phyloP scores from a whole-genome alignment of 2,797 vertebrate species.

The Chloroceryle amazona region DNA sequence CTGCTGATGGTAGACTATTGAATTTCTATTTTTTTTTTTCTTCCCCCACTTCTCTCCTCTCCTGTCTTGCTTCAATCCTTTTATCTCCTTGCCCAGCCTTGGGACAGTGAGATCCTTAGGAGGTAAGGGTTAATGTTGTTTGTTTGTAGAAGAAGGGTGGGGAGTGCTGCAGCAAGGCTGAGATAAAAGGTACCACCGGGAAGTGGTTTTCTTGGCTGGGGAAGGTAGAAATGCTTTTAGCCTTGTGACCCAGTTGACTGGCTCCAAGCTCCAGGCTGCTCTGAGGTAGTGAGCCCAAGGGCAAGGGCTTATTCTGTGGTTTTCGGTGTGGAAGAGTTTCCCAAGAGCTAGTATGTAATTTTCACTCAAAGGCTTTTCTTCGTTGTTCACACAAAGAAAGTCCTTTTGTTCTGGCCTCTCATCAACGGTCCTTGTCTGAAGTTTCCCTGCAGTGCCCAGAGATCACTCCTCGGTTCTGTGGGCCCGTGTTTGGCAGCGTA shows the following conservation, averaged over 20 bases:
- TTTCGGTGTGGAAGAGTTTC: slow-evolving; percentile 10
- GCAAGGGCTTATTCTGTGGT: slow-evolving; percentile 8
- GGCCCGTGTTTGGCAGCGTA: fast-evolving
- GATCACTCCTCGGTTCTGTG: not conserved
- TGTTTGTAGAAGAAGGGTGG: slow-evolving; percentile 67
- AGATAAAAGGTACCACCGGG: slow-evolving; percentile 72
- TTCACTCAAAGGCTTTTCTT: not conserved
- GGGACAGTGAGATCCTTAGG: slow-evolving; percentile 2
- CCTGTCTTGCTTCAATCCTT: not conserved
- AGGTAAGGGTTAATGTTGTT: slow-evolving; percentile 68
- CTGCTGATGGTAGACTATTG: not conserved
- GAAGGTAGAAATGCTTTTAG: slow-evolving; percentile 69
- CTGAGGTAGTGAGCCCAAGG: not conserved
- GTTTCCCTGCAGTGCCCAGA: not conserved
- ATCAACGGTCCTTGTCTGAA: not conserved
- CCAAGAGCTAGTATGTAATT: slow-evolving; percentile 24
- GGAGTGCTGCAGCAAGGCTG: slow-evolving; percentile 51
- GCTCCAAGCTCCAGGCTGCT: not conserved
- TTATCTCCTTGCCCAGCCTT: not conserved
- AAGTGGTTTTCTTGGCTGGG: slow-evolving; percentile 76
- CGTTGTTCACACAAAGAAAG: not conserved
- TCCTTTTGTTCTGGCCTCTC: not conserved
- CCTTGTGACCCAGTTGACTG: slow-evolving; percentile 69
- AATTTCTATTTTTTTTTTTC: not conserved
- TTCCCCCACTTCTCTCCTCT: not conserved